These are phyloP conservation scores for Solea solea DNA, from an alignment of 2,113 vertebrate genomes.

Conservation along the genomic window DNA sequence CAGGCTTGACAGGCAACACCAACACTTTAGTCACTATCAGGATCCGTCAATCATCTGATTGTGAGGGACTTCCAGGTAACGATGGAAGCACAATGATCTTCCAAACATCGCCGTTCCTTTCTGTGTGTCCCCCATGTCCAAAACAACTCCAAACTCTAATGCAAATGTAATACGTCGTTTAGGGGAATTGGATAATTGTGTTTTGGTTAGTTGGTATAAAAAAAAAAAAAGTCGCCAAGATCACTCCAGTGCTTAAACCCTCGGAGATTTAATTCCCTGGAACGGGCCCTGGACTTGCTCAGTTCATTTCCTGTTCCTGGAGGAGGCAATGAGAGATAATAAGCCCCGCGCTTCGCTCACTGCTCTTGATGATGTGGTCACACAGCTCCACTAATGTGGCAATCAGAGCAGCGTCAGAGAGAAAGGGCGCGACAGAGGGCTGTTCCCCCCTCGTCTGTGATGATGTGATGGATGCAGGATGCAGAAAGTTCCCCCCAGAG, in stretches of 20 bases:
- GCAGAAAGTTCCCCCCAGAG: slow-evolving; percentile 11
- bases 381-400: slow-evolving; percentile 49
- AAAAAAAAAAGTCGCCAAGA: slow-evolving; percentile 39
- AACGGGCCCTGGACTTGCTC: slow-evolving; percentile 61
- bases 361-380: slow-evolving; percentile 61
- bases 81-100: not conserved
- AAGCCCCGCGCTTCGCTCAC: slow-evolving; percentile 55
- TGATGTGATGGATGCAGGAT: slow-evolving; percentile 25
- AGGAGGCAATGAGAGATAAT: slow-evolving; percentile 75
- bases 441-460: slow-evolving; percentile 3
- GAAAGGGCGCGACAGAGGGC: slow-evolving; percentile 12
- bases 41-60: slow-evolving; percentile 29
- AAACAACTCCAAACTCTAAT: slow-evolving; percentile 64
- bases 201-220: slow-evolving; percentile 72
- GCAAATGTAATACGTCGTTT: slow-evolving; percentile 51
- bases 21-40: slow-evolving; percentile 6
- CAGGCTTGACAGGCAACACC: slow-evolving; percentile 19
- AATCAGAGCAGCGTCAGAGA: slow-evolving; percentile 38
- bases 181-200: slow-evolving; percentile 68
- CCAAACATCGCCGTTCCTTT: not conserved
- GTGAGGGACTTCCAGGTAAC: slow-evolving; percentile 3
- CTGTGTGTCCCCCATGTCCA: slow-evolving; percentile 4
- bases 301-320: slow-evolving; percentile 79
- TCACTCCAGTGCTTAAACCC: slow-evolving; percentile 57
- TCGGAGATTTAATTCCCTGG: slow-evolving; percentile 54